A percentile compares a stretch with the other conserved stretches of the same genome.
Conservation (phyloP, 2,888 invertebrate species). For the Aphrophora alni region DNA sequence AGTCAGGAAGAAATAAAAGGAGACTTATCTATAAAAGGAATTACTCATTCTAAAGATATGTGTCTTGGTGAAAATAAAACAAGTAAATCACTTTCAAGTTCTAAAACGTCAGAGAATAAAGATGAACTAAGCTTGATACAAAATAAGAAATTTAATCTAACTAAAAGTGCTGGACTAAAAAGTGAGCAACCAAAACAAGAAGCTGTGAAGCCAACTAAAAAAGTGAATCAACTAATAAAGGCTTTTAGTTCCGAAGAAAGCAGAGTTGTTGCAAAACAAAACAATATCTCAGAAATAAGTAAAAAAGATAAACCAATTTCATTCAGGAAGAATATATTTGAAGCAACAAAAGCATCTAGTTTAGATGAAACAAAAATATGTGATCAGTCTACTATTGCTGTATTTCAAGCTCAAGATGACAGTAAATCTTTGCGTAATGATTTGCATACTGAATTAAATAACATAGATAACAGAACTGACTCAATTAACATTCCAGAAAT, state of each 20-base stretch:
- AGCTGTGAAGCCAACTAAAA: not conserved
- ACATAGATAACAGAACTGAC: not conserved
- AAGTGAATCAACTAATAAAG: not conserved
- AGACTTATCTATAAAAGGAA: too few relatives aligned
- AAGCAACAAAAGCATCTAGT: not conserved
- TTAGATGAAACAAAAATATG: not conserved
- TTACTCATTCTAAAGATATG: too few relatives aligned
- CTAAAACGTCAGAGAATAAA: not conserved
- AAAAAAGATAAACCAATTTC: not conserved
- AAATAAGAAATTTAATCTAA: not conserved
- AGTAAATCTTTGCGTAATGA: not conserved
- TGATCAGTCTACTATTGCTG: not conserved
- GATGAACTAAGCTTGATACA: not conserved
- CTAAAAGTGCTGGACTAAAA: not conserved
- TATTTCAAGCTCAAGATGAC: not conserved
- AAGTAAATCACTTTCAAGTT: too few relatives aligned
- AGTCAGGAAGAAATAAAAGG: not conserved
- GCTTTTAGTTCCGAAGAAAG: not conserved
- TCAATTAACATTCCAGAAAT: not conserved
- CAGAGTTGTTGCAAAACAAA: not conserved
- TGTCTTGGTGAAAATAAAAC: too few relatives aligned
- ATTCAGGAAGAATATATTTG: not conserved
- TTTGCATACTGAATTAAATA: not conserved
- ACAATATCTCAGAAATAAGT: not conserved
- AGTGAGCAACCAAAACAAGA: not conserved